Base-by-base conservation (phyloP, 1,140 invertebrate genomes). In the Drosophila malerkotliana region DNA sequence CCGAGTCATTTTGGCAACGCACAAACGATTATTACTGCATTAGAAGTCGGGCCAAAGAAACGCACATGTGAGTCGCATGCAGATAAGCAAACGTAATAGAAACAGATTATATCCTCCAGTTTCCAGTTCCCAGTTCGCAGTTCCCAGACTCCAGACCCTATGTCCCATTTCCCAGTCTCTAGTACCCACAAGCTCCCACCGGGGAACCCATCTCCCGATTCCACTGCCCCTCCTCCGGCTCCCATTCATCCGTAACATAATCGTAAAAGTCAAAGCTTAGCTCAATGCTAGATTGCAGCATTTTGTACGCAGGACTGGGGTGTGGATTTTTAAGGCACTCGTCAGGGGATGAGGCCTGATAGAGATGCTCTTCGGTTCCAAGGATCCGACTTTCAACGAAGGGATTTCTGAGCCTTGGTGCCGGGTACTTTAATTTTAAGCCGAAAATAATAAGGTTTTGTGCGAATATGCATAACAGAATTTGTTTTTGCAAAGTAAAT, bases 1-100 rank as follows among this genome's bases (percentile, higher is more conserved):
- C 51, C 34, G 41, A 88, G 83, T 72, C 69, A 88, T 83, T 88
- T 63, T 44, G 76, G 59, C 75, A 88, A 78, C 74, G 79, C 74
- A 88, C 82, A 87, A 87, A 87, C 85, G 82, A 87, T 87, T 87
- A 83, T 87, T 87, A 88, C 82, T 87, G 79, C 83, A 85, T 79
- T 76, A 82, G 54, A 55, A 60, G 45, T 57, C 66, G 73, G 57
- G 24, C 32, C 14, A 32, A 51, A 34, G 56, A 21, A 45, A 24
- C 47, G 45, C 72, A 71, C 62, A 61, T 76, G 56, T 61, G 58
- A 80, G 68, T 47, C 77, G 52, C 64, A 85, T 87, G 82, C 82
- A 87, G 82, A 87, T 87, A 88, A 88, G 79, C 75, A 79, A 87
- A 84, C 64, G 76, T 79, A 79, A 79, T 83, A 88, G 75, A 88